Evolutionary conservation across 2,113 vertebrate genomes (phyloP).

Genomic region (Rafetus swinhoei): DNA sequence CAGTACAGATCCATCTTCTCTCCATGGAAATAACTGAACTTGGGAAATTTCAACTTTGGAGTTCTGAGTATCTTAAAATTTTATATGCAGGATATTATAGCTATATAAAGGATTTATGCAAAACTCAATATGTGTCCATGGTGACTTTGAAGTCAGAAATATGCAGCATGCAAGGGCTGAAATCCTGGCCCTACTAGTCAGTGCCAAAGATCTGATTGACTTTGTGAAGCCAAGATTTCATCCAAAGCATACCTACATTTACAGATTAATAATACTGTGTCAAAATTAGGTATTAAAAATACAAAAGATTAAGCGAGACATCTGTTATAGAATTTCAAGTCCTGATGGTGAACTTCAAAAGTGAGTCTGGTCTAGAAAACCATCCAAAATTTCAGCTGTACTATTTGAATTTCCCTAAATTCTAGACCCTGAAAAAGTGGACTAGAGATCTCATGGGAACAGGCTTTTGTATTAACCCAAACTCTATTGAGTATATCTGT

Average conservation of each 20-base stretch:
- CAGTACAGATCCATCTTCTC: not conserved
- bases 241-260: not conserved
- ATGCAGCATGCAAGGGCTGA: not conserved
- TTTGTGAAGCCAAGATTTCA: not conserved
- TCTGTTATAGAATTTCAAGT: not conserved
- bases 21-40: not conserved
- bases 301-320: not conserved
- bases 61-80: not conserved
- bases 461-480: not conserved
- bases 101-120: not conserved
- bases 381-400: not conserved
- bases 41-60: not conserved
- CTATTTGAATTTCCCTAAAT: not conserved
- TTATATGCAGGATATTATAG: not conserved
- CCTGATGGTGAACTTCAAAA: not conserved
- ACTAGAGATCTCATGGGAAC: not conserved
- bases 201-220: not conserved
- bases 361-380: not conserved
- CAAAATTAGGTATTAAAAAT: not conserved
- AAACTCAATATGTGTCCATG: not conserved
- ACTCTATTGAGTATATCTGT: not conserved
- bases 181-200: not conserved
- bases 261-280: not conserved
- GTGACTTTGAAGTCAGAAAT: not conserved
- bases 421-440: not conserved